Conservation (phyloP, 2,113 vertebrate genomes). For the Drymodes brunneopygia region DNA sequence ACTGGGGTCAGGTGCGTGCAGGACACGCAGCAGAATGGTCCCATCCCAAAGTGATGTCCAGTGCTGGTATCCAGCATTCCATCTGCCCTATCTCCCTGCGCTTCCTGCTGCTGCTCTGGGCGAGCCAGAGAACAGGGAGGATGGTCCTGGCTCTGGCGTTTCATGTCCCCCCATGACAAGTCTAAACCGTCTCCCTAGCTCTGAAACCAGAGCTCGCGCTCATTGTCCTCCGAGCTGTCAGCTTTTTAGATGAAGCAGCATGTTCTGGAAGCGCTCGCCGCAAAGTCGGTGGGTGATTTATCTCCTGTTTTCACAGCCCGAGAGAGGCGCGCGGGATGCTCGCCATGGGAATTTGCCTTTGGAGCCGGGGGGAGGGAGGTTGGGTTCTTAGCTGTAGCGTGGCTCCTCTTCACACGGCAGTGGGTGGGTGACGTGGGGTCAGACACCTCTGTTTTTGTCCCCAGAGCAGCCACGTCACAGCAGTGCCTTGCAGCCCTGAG, state of each 20-base stretch:
- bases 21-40: neutral
- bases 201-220: neutral
- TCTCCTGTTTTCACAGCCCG: neutral
- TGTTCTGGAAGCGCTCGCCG: conserved; percentile 2
- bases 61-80: neutral
- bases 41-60: neutral
- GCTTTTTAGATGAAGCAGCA: conserved; percentile 37
- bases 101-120: neutral
- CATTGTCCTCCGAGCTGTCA: neutral
- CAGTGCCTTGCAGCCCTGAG: neutral
- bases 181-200: neutral
- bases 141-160: neutral
- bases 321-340: neutral
- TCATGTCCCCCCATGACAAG: neutral
- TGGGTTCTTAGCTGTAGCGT: neutral
- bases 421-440: neutral
- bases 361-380: neutral
- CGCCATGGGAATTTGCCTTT: neutral
- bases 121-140: neutral
- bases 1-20: neutral
- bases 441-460: neutral
- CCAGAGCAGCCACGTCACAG: neutral
- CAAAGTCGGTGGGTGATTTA: neutral
- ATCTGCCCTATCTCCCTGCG: accelerated
- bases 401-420: neutral